Evolutionary conservation across 2,113 vertebrate species (phyloP).

Genomic region (Phylloscopus whistleri): DNA sequence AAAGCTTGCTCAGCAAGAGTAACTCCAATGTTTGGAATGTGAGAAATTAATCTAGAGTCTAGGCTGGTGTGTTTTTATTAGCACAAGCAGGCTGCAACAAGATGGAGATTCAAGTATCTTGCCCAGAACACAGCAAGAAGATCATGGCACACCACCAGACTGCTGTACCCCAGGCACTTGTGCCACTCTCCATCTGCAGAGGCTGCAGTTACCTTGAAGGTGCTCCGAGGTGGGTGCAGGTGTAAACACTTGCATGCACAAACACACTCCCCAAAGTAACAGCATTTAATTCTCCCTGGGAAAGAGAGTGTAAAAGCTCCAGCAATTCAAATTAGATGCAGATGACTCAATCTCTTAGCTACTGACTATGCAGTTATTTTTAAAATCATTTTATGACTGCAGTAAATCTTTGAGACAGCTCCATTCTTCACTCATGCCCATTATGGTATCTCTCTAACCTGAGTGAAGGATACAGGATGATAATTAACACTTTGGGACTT

Average conservation of each 20-base stretch:
- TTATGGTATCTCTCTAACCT: neutral
- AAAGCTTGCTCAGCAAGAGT: neutral
- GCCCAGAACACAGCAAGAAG: neutral
- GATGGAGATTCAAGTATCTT: neutral
- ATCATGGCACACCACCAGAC: neutral
- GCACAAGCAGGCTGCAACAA: neutral
- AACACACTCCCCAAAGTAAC: neutral
- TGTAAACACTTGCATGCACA: neutral
- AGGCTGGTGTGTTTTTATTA: neutral
- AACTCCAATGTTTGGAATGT: neutral
- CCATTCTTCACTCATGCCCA: neutral
- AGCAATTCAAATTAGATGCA: conserved; percentile 61
- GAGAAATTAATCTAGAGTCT: neutral
- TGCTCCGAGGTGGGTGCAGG: neutral
- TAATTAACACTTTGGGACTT: neutral
- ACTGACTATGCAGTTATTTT: conserved; percentile 76
- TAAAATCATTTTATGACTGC: conserved; percentile 66
- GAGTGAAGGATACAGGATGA: neutral
- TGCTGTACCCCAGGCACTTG: neutral
- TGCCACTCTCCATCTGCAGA: neutral
- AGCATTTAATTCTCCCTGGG: conserved; percentile 59
- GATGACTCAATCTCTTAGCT: conserved; percentile 75
- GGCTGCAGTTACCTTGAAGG: neutral
- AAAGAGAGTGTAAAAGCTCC: conserved; percentile 59
- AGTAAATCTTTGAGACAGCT: conserved; percentile 58